Percentiles rank a stretch among this genome's conserved stretches.
These are phyloP conservation scores for Drosophila pullipes DNA, from an alignment of 2,888 invertebrate species.

Conservation along the genomic window DNA sequence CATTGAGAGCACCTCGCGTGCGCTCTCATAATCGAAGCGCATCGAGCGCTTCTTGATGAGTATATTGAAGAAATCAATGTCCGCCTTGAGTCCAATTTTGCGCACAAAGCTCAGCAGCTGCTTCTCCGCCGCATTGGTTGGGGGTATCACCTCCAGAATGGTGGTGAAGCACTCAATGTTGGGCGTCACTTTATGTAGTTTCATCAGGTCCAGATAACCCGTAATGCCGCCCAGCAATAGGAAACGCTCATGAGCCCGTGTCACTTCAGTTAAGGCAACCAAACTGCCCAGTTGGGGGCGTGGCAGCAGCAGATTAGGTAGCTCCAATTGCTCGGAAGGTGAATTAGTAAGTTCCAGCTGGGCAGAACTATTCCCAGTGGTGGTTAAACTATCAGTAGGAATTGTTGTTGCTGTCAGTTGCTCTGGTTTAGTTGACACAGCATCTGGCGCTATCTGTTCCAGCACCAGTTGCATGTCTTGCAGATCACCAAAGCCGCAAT, in stretches of 20 bases:
- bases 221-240: conserved; percentile 91
- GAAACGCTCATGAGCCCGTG: conserved; percentile 89
- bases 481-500: conserved; percentile 91
- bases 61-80: conserved; percentile 94
- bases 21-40: conserved; percentile 89
- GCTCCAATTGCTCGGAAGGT: conserved; percentile 64
- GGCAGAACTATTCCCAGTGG: not conserved
- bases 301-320: conserved; percentile 89
- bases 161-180: conserved; percentile 92
- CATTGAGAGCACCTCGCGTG: conserved; percentile 88
- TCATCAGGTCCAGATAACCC: conserved; percentile 92
- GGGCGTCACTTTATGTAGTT: conserved; percentile 88
- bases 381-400: not conserved
- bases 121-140: conserved; percentile 89
- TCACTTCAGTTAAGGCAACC: conserved; percentile 87
- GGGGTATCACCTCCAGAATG: conserved; percentile 90
- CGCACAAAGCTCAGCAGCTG: conserved; percentile 89
- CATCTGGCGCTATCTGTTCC: conserved; percentile 71
- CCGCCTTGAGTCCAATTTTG: conserved; percentile 88
- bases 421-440: not conserved
- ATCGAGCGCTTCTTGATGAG: conserved; percentile 92
- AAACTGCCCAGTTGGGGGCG: conserved; percentile 88
- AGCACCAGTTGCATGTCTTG: conserved; percentile 87
- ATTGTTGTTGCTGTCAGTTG: conserved; percentile 9
- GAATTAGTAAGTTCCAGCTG: not conserved